A percentile compares a stretch with the other conserved stretches of the same genome.
Conservation (phyloP, 1,140 invertebrate genomes). For the Zaprionus taronus region DNA sequence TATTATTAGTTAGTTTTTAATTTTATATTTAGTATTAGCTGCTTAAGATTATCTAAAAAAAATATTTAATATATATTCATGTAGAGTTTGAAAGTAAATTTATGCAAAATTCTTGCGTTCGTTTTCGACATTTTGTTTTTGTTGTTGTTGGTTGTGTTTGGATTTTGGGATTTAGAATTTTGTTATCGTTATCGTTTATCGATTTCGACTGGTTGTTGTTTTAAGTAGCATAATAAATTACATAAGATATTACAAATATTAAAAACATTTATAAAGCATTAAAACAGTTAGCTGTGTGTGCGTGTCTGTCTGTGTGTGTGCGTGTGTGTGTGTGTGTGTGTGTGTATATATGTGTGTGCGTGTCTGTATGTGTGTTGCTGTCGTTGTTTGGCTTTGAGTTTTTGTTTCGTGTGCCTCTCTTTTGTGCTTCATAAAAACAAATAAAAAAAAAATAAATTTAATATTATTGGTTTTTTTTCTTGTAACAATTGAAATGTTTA, state of each 20-base stretch:
- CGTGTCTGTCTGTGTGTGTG: conserved; percentile 22
- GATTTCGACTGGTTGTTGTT: conserved; percentile 19
- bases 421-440: conserved; percentile 41
- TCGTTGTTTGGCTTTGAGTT: conserved; percentile 47
- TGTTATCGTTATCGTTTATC: not conserved
- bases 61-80: conserved; percentile 15
- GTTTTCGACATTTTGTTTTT: conserved; percentile 38
- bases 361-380: conserved; percentile 30
- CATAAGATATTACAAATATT: conserved; percentile 43
- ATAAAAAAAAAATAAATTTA: conserved; percentile 20
- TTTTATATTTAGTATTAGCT: conserved; percentile 56
- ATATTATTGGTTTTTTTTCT: conserved; percentile 21
- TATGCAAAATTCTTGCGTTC: conserved; percentile 46
- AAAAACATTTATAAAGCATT: conserved; percentile 50
- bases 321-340: conserved; percentile 11
- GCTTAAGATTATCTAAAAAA: conserved; percentile 53
- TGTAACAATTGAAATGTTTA: conserved; percentile 42
- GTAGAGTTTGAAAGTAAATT: conserved; percentile 45
- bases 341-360: not conserved
- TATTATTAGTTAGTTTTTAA: conserved; percentile 50
- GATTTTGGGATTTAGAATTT: conserved; percentile 22
- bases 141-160: conserved; percentile 28
- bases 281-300: conserved; percentile 48
- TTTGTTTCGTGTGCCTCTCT: conserved; percentile 41
- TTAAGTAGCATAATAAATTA: conserved; percentile 60